phyloP scores from a whole-genome alignment of 2,113 vertebrate species.

The Pontoporia blainvillei region DNA sequence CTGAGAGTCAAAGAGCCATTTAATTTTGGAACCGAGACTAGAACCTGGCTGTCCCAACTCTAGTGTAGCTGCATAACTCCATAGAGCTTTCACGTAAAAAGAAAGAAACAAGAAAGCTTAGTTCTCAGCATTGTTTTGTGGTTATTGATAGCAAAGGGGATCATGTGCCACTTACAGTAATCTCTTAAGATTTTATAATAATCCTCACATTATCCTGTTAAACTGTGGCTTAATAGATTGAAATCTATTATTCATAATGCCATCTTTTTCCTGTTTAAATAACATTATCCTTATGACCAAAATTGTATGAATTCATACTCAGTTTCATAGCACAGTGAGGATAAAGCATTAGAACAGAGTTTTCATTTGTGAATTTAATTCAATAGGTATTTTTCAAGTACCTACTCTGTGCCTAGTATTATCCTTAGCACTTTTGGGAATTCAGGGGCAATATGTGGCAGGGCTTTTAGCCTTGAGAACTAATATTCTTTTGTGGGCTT shows the following conservation, averaged over 20 bases:
- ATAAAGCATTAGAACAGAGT: conserved; percentile 30
- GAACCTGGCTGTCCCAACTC: neutral
- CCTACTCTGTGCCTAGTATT: neutral
- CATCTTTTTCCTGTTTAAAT: conserved; percentile 56
- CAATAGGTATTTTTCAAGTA: neutral
- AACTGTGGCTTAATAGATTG: conserved; percentile 60
- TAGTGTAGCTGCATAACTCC: neutral
- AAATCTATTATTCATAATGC: conserved; percentile 71
- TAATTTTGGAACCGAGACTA: neutral
- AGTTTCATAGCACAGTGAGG: conserved; percentile 31
- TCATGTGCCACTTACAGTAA: conserved; percentile 50
- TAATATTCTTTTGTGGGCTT: neutral
- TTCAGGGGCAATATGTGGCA: neutral
- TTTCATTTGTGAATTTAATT: neutral
- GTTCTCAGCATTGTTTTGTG: conserved; percentile 35
- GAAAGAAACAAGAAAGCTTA: neutral
- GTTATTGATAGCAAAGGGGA: conserved; percentile 17
- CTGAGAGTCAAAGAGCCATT: neutral
- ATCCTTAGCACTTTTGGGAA: neutral
- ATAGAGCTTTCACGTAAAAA: neutral
- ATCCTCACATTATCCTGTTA: conserved; percentile 63
- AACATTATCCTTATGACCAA: conserved; percentile 59
- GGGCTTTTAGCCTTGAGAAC: neutral
- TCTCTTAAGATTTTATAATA: conserved; percentile 66
- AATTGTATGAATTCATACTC: conserved; percentile 41